Evolutionary conservation across 1,140 invertebrate genomes (phyloP).

Genomic region (Neodiprion pinetum): DNA sequence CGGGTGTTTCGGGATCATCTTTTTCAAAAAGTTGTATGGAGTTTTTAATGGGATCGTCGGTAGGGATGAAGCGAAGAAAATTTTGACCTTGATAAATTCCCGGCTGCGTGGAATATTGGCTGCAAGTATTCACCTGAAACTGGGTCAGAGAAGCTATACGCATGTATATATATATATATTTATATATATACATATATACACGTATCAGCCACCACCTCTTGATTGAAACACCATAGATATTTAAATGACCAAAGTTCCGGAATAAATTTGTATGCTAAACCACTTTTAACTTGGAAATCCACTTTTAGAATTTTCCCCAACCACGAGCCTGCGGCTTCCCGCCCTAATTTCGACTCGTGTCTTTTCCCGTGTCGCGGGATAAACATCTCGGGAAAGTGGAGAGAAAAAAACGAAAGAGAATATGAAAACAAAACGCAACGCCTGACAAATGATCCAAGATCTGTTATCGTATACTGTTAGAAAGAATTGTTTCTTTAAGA

Average conservation of each 20-base stretch:
- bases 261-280: constrained; percentile 46
- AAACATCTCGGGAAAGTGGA: too few relatives aligned
- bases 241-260: constrained; percentile 48
- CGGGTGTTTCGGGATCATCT: not conserved
- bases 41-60: not conserved
- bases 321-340: constrained; percentile 22
- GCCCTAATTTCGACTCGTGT: constrained; percentile 16
- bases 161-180: too few relatives aligned
- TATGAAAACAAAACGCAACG: too few relatives aligned
- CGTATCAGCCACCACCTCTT: constrained; percentile 30
- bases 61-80: too few relatives aligned
- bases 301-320: constrained; percentile 41
- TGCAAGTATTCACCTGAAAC: not conserved
- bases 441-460: too few relatives aligned
- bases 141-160: not conserved
- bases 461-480: too few relatives aligned
- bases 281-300: constrained; percentile 21
- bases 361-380: not conserved
- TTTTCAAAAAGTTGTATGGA: not conserved
- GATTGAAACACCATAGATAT: constrained; percentile 49
- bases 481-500: too few relatives aligned
- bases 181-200: constrained; percentile 14
- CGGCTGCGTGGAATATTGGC: too few relatives aligned
- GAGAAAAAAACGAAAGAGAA: not conserved
- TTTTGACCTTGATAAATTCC: too few relatives aligned